Base-by-base conservation (phyloP, 2,113 vertebrate species). In the Halcyon malimbica region DNA sequence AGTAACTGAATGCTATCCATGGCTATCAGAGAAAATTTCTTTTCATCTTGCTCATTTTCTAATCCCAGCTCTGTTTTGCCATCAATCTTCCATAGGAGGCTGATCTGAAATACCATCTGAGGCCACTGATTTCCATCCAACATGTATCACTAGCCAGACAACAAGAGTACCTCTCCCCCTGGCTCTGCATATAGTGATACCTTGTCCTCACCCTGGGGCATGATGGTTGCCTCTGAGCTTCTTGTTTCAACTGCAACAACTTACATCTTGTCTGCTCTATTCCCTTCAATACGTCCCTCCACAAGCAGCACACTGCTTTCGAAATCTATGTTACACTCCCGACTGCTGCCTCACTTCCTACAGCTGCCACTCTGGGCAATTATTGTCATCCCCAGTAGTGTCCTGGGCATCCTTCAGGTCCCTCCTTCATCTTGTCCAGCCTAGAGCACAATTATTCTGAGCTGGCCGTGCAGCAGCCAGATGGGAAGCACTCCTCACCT, bases 141-240 rank as follows among this genome's bases (percentile, higher is more conserved):
- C 8, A 8, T 0, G 0, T 54, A 23, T 28, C 44, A 41, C 54
- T 57, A 70, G 29, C 14, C 46, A 65, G 76, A 44, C 0, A 5
- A 50, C 4, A 56, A 78, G n/a, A 89, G 28, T 29, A 51, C 28
- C 28, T 63, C 29, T 77, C 16, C 21, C 44, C 53, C 44, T 84
- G 42, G 18, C 33, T 26, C 18, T 31, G 41, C 14, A 42, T 54
- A 1, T 23, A 11, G 19, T 2, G 16, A 69, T 53, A 75, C 18
- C 5, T 56, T 41, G 23, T 60, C 44, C n/a, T 60, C 26, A 46
- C 15, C 20, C 31, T 50, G 16, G 12, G 54, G 8, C n/a, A 44
- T 8, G 9, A 42, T 14, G 3, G 0, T 42, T 33, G 56, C 37
- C 56, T 53, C 46, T 57, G 60, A 74, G 62, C 19, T 62, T 74